Evolutionary conservation across 1,140 invertebrate species (phyloP).

Genomic region (Diabrotica virgifera): DNA sequence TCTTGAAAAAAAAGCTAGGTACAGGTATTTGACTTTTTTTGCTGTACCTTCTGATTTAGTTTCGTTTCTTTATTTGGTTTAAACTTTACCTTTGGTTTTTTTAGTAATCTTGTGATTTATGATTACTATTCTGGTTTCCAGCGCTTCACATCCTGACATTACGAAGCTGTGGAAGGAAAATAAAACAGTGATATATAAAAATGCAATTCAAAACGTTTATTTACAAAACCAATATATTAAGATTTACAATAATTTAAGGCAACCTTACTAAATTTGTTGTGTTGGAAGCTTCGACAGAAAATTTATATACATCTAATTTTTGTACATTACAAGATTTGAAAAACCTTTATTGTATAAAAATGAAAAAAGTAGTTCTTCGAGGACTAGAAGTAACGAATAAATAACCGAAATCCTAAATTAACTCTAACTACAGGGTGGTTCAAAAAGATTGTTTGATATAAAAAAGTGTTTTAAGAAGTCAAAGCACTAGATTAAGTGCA

Average conservation of each 20-base stretch:
- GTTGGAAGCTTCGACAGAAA: conserved; percentile 21
- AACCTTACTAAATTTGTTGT: conserved; percentile 21
- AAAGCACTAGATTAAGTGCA: too few relatives aligned
- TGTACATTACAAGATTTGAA: conserved; percentile 19
- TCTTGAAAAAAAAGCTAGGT: not conserved
- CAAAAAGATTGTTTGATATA: too few relatives aligned
- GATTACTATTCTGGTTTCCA: too few relatives aligned
- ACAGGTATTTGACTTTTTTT: not conserved
- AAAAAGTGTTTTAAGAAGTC: too few relatives aligned
- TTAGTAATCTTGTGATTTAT: not conserved
- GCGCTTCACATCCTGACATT: too few relatives aligned
- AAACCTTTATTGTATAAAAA: not conserved
- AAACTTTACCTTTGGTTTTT: not conserved
- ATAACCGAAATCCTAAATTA: not conserved
- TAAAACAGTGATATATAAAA: not conserved
- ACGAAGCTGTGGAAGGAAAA: not conserved
- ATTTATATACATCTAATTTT: conserved; percentile 24
- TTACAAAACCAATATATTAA: conserved; percentile 30
- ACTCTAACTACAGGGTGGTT: too few relatives aligned
- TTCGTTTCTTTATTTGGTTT: not conserved
- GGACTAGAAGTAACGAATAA: conserved; percentile 8
- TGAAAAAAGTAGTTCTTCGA: not conserved
- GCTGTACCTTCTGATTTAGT: too few relatives aligned
- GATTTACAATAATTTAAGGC: conserved; percentile 29
- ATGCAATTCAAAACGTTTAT: conserved; percentile 27